These are phyloP conservation scores for Procambarus clarkii DNA, from an alignment of 1,140 invertebrate genomes.

Conservation along the genomic window DNA sequence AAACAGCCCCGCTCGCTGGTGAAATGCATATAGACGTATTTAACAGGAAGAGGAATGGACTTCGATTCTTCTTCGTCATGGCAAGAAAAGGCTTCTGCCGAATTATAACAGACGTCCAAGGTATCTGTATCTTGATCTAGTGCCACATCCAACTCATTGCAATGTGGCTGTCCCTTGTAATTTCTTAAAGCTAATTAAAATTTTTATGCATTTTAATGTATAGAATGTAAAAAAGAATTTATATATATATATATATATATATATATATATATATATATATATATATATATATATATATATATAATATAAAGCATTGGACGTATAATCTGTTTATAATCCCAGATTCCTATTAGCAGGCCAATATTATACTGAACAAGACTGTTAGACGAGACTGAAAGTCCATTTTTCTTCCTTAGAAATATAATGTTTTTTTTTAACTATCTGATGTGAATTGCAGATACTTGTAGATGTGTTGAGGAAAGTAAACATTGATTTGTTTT, in stretches of 20 bases:
- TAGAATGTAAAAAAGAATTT: background rate
- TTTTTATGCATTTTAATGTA: too few species aligned
- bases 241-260: background rate
- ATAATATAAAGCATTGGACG: background rate
- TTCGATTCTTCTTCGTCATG: constrained; percentile 13
- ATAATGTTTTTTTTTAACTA: constrained; percentile 53
- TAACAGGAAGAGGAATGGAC: constrained; percentile 40
- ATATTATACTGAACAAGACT: background rate
- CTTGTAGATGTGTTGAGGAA: constrained; percentile 47
- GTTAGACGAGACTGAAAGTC: constrained; percentile 27
- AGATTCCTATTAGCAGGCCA: background rate
- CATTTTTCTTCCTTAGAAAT: constrained; percentile 56
- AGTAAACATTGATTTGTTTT: constrained; percentile 27
- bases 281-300: constrained; percentile 1
- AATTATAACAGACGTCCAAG: background rate
- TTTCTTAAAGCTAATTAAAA: background rate
- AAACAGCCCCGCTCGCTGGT: constrained; percentile 29
- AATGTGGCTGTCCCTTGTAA: constrained; percentile 12
- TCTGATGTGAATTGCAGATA: constrained; percentile 61
- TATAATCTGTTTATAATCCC: constrained; percentile 14
- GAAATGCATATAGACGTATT: constrained; percentile 42
- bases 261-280: constrained; percentile 6
- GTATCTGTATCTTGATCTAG: constrained; percentile 19
- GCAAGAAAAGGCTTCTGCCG: background rate
- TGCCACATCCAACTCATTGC: constrained; percentile 9